Evolutionary conservation across 2,888 invertebrate genomes (phyloP).

Genomic region (Machimus rusticus): DNA sequence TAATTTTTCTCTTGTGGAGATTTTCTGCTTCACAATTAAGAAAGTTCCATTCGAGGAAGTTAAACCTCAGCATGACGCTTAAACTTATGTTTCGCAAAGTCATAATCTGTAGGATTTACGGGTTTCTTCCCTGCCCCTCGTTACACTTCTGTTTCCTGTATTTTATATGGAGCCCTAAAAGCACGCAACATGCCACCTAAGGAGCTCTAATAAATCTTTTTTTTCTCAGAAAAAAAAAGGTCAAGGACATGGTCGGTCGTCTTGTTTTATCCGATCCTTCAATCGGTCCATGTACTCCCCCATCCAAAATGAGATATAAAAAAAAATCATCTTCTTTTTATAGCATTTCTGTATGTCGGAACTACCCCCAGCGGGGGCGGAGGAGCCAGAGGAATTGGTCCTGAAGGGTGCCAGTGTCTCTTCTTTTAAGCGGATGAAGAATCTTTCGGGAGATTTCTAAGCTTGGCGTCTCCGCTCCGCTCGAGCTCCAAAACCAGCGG

Average conservation of each 20-base stretch:
- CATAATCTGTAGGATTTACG: not conserved
- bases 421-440: not conserved
- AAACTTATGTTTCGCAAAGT: not conserved
- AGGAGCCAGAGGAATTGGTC: not conserved
- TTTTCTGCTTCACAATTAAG: not conserved
- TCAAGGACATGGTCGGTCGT: conserved; percentile 35
- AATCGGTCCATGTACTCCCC: not conserved
- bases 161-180: not conserved
- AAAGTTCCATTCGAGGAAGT: not conserved
- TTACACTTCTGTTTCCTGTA: not conserved
- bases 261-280: not conserved
- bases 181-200: not conserved
- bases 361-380: not conserved
- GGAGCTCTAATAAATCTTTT: not conserved
- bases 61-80: not conserved
- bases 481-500: not conserved
- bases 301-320: not conserved
- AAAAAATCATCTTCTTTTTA: not conserved
- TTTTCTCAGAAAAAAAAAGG: not conserved
- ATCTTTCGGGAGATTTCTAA: not conserved
- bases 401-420: not conserved
- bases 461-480: not conserved
- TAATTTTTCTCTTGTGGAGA: not conserved
- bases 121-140: not conserved
- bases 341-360: not conserved